Percentiles rank a stretch among this genome's conserved stretches.
These are phyloP conservation scores for Pristionchus exspectatus DNA, from an alignment of 2,888 invertebrate genomes.

Conservation along the genomic window DNA sequence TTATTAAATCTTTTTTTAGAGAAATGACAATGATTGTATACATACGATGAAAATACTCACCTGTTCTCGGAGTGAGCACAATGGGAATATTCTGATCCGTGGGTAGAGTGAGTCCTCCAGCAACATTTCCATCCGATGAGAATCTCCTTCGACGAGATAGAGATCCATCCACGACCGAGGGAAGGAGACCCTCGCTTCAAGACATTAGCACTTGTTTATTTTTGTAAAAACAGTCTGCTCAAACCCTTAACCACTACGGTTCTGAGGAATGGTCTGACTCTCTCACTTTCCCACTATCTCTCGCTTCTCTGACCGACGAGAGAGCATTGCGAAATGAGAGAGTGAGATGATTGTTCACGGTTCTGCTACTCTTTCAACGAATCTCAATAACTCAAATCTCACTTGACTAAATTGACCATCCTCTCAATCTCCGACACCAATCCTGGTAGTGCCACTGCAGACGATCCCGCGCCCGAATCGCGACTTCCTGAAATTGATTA, in stretches of 20 bases:
- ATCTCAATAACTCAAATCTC: neutral
- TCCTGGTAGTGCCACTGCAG: neutral
- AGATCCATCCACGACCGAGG: conserved; percentile 54
- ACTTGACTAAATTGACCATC: conserved; percentile 57
- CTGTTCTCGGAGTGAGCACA: conserved; percentile 11
- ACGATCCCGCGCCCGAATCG: neutral
- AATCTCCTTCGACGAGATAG: conserved; percentile 43
- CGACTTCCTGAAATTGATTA: neutral
- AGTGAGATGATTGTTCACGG: neutral
- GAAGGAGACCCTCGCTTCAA: conserved; percentile 57
- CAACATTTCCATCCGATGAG: conserved; percentile 49
- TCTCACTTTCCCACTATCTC: too few species aligned
- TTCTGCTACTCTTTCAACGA: neutral
- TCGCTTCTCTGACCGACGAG: too few species aligned
- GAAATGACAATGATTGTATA: neutral
- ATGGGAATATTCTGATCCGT: conserved; percentile 21
- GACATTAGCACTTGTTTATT: too few species aligned
- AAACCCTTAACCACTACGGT: too few species aligned
- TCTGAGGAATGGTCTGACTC: too few species aligned
- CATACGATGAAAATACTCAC: neutral
- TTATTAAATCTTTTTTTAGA: neutral
- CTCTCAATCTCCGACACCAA: conserved; percentile 51
- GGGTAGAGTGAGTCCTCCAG: conserved; percentile 51
- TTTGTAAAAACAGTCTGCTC: too few species aligned
- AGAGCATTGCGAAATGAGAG: too few species aligned